Evolutionary conservation across 2,113 vertebrate genomes (phyloP).

Genomic region (Limnothrissa miodon): DNA sequence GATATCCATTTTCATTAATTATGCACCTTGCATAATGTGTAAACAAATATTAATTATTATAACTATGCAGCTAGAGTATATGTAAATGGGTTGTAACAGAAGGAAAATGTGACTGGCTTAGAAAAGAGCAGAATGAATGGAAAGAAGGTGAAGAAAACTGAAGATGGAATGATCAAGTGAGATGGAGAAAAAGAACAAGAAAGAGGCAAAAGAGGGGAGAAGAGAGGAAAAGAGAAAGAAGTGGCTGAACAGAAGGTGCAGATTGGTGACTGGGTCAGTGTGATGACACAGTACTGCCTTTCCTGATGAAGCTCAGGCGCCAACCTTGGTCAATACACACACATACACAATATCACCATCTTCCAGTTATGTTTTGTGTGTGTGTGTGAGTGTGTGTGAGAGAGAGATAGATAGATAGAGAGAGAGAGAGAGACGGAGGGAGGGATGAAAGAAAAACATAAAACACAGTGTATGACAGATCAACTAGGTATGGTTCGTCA

Average conservation of each 20-base stretch:
- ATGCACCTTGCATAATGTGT: no score
- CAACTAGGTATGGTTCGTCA: not conserved
- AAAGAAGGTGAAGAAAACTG: not conserved
- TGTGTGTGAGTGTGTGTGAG: not conserved
- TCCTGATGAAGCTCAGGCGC: not conserved
- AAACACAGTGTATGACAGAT: constrained; percentile 6
- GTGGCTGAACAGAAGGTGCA: not conserved
- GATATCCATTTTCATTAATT: no score
- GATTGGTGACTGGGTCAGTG: not conserved
- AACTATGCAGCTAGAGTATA: no score
- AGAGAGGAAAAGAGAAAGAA: not conserved
- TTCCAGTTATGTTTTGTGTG: no score
- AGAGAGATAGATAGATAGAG: not conserved
- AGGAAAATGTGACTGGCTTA: not conserved
- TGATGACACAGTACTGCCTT: not conserved
- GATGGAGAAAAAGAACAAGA: not conserved
- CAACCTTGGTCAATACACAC: not conserved
- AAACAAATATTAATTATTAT: no score
- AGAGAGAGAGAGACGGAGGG: no score
- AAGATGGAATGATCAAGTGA: not conserved
- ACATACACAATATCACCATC: not conserved
- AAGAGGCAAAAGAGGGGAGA: not conserved
- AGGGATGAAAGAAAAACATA: not conserved
- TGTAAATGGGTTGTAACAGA: no score
- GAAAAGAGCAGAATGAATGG: not conserved